A percentile compares a stretch with the other conserved stretches of the same genome.
phyloP scores from a whole-genome alignment of 2,888 invertebrate genomes.

The Dicyrtomina minuta region DNA sequence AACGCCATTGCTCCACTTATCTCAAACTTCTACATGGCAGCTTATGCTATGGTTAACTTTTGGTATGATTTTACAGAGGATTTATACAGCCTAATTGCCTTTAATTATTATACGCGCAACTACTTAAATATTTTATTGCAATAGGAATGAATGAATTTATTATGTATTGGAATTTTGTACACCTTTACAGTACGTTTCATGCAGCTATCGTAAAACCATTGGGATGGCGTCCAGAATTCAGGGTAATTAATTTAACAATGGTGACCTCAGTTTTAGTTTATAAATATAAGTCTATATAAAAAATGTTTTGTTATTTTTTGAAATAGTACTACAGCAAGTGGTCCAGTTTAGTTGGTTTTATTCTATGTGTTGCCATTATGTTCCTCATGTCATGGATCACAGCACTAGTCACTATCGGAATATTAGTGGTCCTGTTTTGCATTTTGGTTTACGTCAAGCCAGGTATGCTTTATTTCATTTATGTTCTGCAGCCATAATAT shows the following conservation, averaged over 20 bases:
- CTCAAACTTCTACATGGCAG: conserved; percentile 59
- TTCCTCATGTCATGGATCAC: conserved; percentile 62
- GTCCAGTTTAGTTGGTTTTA: conserved; percentile 58
- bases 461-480: conserved; percentile 56
- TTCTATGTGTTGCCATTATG: conserved; percentile 59
- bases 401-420: conserved; percentile 60
- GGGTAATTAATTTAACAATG: conserved; percentile 53
- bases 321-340: conserved; percentile 60
- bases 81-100: neutral
- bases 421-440: conserved; percentile 59
- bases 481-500: neutral
- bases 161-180: no score
- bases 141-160: neutral
- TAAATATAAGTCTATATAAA: neutral
- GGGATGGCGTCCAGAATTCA: conserved; percentile 58
- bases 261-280: neutral
- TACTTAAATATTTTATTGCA: no score
- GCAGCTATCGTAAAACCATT: conserved; percentile 60
- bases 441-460: conserved; percentile 63
- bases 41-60: conserved; percentile 57
- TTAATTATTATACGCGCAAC: neutral
- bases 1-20: conserved; percentile 59
- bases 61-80: conserved; percentile 11
- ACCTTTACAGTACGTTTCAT: conserved; percentile 59
- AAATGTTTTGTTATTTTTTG: neutral